phyloP scores from a whole-genome alignment of 1,140 invertebrate genomes.

The Aphidius gifuensis region DNA sequence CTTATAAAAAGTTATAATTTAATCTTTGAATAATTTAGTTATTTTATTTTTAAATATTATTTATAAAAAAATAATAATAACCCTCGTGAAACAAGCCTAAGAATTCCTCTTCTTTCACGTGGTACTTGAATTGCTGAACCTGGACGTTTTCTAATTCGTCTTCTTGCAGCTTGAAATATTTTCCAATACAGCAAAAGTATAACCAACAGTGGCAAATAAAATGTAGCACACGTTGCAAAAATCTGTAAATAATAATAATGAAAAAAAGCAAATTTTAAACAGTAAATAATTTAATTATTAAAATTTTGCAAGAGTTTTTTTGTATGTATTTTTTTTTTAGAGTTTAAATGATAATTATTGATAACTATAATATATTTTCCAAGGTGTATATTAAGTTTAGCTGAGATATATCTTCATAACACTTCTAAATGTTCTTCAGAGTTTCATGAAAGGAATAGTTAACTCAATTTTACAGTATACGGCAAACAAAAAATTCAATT shows the following conservation, averaged over 20 bases:
- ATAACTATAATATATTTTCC: background rate
- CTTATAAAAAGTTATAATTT: no score
- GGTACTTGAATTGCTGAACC: slow-evolving; percentile 47
- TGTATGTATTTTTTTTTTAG: background rate
- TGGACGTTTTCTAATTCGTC: slow-evolving; percentile 70
- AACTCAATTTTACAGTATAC: no score
- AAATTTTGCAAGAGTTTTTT: background rate
- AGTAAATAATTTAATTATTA: background rate
- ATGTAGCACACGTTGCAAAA: slow-evolving; percentile 84
- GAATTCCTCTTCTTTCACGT: slow-evolving; percentile 47
- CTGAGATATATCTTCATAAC: no score
- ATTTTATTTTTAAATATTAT: no score
- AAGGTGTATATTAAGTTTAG: background rate
- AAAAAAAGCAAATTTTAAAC: slow-evolving; percentile 39
- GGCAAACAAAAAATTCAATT: no score
- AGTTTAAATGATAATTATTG: no score
- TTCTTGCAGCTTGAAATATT: slow-evolving; percentile 83
- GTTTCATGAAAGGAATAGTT: no score
- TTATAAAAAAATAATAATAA: slow-evolving; percentile 18
- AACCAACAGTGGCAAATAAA: slow-evolving; percentile 85
- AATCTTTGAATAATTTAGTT: no score
- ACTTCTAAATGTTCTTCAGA: no score
- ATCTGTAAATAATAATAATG: slow-evolving; percentile 59
- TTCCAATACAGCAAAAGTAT: slow-evolving; percentile 89
- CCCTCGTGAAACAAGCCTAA: slow-evolving; percentile 47